Conservation (phyloP, 2,888 invertebrate genomes). For the Oxyscelio sp. region DNA sequence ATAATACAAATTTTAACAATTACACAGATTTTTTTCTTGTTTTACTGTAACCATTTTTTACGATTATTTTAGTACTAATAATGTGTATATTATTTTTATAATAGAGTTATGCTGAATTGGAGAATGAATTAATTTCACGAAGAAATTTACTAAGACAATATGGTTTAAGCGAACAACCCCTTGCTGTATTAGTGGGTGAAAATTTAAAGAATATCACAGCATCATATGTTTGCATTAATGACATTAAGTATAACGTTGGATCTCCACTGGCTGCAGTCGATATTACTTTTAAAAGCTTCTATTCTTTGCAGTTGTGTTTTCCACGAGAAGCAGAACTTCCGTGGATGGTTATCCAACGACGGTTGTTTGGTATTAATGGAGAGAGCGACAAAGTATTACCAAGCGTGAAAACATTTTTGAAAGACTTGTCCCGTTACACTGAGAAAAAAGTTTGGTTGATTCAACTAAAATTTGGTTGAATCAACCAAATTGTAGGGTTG, state of each 20-base stretch:
- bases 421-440: too few species aligned
- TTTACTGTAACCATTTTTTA: too few species aligned
- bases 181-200: slow-evolving; percentile 55
- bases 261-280: slow-evolving; percentile 47
- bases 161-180: slow-evolving; percentile 44
- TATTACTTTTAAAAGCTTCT: slow-evolving; percentile 63
- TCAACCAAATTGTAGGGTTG: too few species aligned
- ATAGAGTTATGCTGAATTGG: background rate
- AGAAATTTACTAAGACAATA: background rate
- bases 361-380: slow-evolving; percentile 40
- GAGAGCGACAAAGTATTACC: slow-evolving; percentile 32
- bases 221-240: slow-evolving; percentile 62
- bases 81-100: slow-evolving; percentile 1
- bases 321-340: slow-evolving; percentile 49
- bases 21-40: too few species aligned
- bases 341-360: slow-evolving; percentile 51
- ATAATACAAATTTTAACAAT: too few species aligned
- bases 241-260: slow-evolving; percentile 35
- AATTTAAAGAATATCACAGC: slow-evolving; percentile 20
- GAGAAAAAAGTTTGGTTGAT: too few species aligned
- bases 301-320: slow-evolving; percentile 49
- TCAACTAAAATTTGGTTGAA: too few species aligned
- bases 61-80: too few species aligned
- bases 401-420: slow-evolving; percentile 28
- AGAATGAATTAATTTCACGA: background rate